Base-by-base conservation (phyloP, 2,888 invertebrate species). In the Chirona hameri region DNA sequence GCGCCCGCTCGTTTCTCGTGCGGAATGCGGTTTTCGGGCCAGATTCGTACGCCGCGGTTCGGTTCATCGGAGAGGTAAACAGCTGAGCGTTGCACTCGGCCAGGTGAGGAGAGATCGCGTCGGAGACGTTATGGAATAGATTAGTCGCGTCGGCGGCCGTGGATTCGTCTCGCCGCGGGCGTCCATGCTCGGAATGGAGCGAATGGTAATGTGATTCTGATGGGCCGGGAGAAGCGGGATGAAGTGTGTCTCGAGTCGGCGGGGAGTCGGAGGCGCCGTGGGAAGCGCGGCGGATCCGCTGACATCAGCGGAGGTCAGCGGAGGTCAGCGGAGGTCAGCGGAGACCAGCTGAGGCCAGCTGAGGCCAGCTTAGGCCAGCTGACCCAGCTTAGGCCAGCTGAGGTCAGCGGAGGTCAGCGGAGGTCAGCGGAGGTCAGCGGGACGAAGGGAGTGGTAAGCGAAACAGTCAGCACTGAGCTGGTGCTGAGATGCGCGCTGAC, bases 21-120 rank as follows among this genome's bases (percentile, higher is more conserved):
- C 65, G 65, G 65, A 69, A 69, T 69, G 65, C 65, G 65, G 65
- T 69, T 27, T 69, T 69, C 65, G 65, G 65, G 65, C 65, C 65
- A 69, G 65, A 69, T 69, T 69, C 27, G 65, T 27, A 27, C 27
- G 39, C 39, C 39, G 39, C 39, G 39, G 27, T 10, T 10, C 27
- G 65, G 57, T 5, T 57, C 57, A 2, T 5, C 21, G 7, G 57
- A 57, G 39, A 7, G 57, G 57, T 24, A n/a, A n/a, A n/a, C n/a
- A n/a, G n/a, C n/a, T n/a, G 57, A 55, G 21, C 57, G 24, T 57
- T 57, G 57, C 57, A 57, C 57, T 14, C 21, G 7, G 21, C 21
- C 57, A 21, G 57, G 21, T 7, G 21, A 21, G 21, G 7, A 24
- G 21, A 24, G 24, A 14, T 7, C 24, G 57, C 7, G 21, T 24